Evolutionary conservation across 2,888 invertebrate genomes (phyloP), one percentile per base, ranked within the genome.

Genomic region (Cerastis rubricosa): DNA sequence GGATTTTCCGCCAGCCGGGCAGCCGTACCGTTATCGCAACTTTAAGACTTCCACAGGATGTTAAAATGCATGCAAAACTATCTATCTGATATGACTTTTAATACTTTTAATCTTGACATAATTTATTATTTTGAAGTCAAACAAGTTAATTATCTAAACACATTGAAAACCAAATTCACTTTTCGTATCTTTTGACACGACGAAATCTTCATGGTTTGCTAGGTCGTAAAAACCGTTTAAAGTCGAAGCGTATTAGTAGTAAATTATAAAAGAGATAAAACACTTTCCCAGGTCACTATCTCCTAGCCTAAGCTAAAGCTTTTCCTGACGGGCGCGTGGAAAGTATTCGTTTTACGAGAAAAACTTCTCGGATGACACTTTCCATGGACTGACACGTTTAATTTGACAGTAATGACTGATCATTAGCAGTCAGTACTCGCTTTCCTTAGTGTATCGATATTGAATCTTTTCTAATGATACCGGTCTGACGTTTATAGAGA

Each of bases 301-400:
- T 86, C 78, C 43, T 75, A 35, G 74, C 17, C 71, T 76, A 85
- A 61, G 70, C 1, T 54, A 63, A 74, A 80, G 78, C 77, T 83
- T 81, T 88, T 88, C 88, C 75, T 80, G 63, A 35, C 69, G 43
- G 69, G 47, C 69, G 71, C 79, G 66, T 85, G 86, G 89, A 91
- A 91, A 89, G 86, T 87, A 84, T 79, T 79, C 35, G 75, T 80
- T 71, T 70, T 67, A 74, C 74, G 63, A 83, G 84, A 83, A 81
- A 84, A 86, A 77, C 78, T 22, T 63, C 73, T 83, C 35, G 61
- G 76, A 85, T 85, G 90, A 81, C 89, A 90, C 91, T 91, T 91
- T 91, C 91, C 87, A 88, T 86, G 68, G 78, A 63, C 69, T 76
- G 85, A 88, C 85, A 86, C 66, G 65, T 82, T 87, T 85, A 83